These are phyloP conservation scores for Micropterix aruncella DNA, from an alignment of 2,888 invertebrate species.

Conservation along the genomic window DNA sequence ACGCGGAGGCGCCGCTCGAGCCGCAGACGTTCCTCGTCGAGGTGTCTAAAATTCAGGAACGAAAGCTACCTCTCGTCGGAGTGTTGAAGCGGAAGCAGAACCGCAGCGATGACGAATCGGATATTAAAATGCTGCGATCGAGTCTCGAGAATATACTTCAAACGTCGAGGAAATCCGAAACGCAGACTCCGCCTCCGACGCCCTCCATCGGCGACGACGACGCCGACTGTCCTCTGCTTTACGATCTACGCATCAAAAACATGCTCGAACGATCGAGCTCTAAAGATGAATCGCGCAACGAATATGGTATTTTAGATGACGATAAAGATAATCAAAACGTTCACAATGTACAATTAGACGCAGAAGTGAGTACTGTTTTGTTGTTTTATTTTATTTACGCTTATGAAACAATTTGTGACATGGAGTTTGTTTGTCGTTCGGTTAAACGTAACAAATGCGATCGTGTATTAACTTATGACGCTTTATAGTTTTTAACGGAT, in stretches of 20 bases:
- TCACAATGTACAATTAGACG: too few relatives aligned
- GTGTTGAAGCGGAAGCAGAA: constrained; percentile 20
- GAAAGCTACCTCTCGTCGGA: constrained; percentile 27
- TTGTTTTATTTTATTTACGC: too few relatives aligned
- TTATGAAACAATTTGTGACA: too few relatives aligned
- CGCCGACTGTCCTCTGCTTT: constrained; percentile 16
- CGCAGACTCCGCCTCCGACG: constrained; percentile 16
- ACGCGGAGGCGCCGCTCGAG: constrained; percentile 24
- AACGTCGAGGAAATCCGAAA: not conserved
- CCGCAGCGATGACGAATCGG: constrained; percentile 16
- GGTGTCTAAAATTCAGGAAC: constrained; percentile 24
- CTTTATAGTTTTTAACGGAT: too few relatives aligned
- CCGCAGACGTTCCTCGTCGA: constrained; percentile 29
- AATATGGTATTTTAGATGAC: constrained; percentile 25
- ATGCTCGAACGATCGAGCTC: not conserved
- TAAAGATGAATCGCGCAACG: constrained; percentile 18
- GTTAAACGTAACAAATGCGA: too few relatives aligned
- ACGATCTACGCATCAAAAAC: constrained; percentile 12
- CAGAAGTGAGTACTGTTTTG: too few relatives aligned
- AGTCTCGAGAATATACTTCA: not conserved
- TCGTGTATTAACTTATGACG: too few relatives aligned
- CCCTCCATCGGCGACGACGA: constrained; percentile 15
- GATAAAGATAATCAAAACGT: too few relatives aligned
- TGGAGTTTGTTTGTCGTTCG: too few relatives aligned
- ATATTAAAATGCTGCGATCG: constrained; percentile 6